Conservation (phyloP, 2,113 vertebrate species). For the human (Homo sapiens) region DNA sequence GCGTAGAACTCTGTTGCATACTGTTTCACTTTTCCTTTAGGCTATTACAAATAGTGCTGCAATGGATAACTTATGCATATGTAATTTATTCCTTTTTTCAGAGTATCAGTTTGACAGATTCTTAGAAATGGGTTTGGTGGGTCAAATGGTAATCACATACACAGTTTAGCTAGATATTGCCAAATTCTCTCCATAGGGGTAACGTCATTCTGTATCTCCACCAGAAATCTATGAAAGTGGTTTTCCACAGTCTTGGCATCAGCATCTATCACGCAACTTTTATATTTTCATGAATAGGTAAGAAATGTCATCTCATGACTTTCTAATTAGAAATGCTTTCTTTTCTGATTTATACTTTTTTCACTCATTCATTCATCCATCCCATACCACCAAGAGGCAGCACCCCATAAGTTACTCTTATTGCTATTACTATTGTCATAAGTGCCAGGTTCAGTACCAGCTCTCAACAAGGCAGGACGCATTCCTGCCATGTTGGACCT, state of each 20-base stretch:
- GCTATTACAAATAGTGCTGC: neutral
- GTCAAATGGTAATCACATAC: neutral
- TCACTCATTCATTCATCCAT: neutral
- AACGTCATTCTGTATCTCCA: neutral
- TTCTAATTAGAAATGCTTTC: neutral
- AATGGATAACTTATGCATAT: neutral
- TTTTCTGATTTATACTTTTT: neutral
- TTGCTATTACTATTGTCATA: neutral
- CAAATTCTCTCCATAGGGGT: neutral
- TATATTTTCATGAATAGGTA: neutral
- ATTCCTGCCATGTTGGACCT: neutral
- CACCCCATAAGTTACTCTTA: neutral
- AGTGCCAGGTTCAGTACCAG: neutral
- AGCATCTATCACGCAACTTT: neutral
- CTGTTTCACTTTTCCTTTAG: neutral
- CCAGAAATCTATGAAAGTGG: neutral
- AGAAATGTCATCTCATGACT: neutral
- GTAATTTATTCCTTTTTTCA: neutral
- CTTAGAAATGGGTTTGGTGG: neutral
- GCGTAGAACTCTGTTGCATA: neutral
- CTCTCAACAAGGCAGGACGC: neutral
- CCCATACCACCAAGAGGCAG: neutral
- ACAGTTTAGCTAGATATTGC: neutral
- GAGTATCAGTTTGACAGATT: neutral
- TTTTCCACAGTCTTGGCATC: neutral